phyloP scores from a whole-genome alignment of 2,797 vertebrate genomes.

The Semotilus atromaculatus region DNA sequence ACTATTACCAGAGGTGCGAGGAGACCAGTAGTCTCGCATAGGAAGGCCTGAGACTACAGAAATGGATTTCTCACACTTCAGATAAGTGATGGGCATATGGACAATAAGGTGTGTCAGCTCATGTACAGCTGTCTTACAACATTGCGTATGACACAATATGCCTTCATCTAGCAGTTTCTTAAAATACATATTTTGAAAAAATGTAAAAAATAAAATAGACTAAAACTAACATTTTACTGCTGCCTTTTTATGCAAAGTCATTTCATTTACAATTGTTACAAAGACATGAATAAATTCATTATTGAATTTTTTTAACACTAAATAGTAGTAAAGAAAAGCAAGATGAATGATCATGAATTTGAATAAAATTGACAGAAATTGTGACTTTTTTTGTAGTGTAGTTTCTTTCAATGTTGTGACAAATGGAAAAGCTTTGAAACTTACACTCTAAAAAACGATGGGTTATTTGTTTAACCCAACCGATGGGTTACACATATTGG shows the following conservation, averaged over 20 bases:
- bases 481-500: too few species aligned
- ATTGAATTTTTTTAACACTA: not conserved
- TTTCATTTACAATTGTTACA: not conserved
- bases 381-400: not conserved
- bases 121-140: constrained; percentile 46
- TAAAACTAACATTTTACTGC: not conserved
- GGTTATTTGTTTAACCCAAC: too few species aligned
- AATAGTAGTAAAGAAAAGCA: not conserved
- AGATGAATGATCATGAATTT: not conserved
- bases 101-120: constrained; percentile 41
- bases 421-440: constrained; percentile 13
- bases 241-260: not conserved
- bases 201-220: not conserved
- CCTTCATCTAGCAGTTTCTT: not conserved
- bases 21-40: constrained; percentile 25
- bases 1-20: constrained; percentile 50
- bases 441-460: too few species aligned
- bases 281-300: not conserved
- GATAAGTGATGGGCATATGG: constrained; percentile 42
- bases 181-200: not conserved
- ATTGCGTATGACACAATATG: not conserved
- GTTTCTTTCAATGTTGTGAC: not conserved
- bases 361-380: too few species aligned
- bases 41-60: constrained; percentile 24
- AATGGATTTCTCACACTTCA: constrained; percentile 47